Conservation (phyloP, 2,888 invertebrate genomes). For the Drosophila emarginata region DNA sequence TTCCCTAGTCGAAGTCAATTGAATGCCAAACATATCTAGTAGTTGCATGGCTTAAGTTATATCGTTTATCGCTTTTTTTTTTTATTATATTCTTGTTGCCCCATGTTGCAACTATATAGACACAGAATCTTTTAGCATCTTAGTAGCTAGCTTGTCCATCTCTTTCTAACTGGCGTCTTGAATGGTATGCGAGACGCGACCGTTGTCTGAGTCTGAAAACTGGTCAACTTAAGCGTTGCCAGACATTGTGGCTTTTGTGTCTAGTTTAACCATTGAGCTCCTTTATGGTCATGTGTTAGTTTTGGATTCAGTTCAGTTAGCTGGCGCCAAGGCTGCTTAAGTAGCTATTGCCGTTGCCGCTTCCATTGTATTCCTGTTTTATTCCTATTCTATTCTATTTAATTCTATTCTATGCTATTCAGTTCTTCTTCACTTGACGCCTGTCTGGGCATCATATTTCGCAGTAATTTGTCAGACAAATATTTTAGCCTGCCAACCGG, state of each 20-base stretch:
- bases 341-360: constrained; percentile 42
- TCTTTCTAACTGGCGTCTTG: constrained; percentile 57
- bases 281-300: constrained; percentile 21
- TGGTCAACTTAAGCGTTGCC: constrained; percentile 66
- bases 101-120: background rate
- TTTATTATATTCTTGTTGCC: background rate
- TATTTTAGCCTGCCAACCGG: constrained; percentile 24
- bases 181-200: constrained; percentile 49
- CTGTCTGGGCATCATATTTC: constrained; percentile 76
- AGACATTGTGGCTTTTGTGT: constrained; percentile 75
- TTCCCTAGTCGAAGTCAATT: background rate
- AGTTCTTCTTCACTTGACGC: constrained; percentile 66
- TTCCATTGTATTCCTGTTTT: constrained; percentile 29
- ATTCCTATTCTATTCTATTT: too few relatives aligned
- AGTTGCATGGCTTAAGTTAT: constrained; percentile 2
- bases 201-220: constrained; percentile 58
- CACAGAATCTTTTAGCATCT: constrained; percentile 40
- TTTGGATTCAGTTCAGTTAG: constrained; percentile 15
- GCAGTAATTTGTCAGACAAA: constrained; percentile 46
- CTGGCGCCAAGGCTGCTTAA: constrained; percentile 72
- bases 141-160: background rate
- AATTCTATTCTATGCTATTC: constrained; percentile 6
- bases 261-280: background rate
- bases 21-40: background rate
- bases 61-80: background rate